Base-by-base conservation (phyloP, 2,113 vertebrate species). In the Halcyon malimbica region DNA sequence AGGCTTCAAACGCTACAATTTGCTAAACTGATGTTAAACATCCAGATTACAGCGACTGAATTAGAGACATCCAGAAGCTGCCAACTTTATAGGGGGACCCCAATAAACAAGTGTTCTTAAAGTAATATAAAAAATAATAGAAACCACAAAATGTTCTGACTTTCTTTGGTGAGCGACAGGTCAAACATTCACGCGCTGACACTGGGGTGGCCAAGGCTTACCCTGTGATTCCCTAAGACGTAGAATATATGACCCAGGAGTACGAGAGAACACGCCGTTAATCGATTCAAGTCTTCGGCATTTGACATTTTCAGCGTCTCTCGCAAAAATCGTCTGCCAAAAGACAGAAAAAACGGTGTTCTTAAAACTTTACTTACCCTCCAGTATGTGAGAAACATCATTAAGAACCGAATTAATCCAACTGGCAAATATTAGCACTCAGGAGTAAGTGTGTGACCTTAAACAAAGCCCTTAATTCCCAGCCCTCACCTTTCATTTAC, bases 281-380 rank as follows among this genome's bases (percentile, higher is more conserved):
- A 98, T 31, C 99, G 98, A 97, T 99, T 99, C 96, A 99, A 97
- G 88, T 99, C 99, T 95, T 99, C 99, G 0, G 99, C 99, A 0
- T 99, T 99, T 2, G 99, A 99, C 99, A 99, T 99, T 97, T 99
- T 99, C 96, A 99, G 97, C 0, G 99, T 99, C 97, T 99, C 99
- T 56, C 99, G 98, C n/a, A 99, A 86, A 93, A 99, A 99, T 13
- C 99, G 97, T 80, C 99, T 99, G 73, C 5, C 64, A 51, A 77
- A 75, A 56, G 7, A 37, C 33, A 90, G 53, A 24, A 78, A 67
- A 68, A 19, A 20, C 2, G 63, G 41, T 2, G 57, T 13, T 37
- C 17, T 20, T 50, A 51, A 46, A 59, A 19, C 31, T 75, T 80
- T 5, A 1, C 2, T 5, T 9, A 9, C 60, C 44, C 44, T 84